Base-by-base conservation (phyloP, 2,797 vertebrate species). In the Astyanax mexicanus region DNA sequence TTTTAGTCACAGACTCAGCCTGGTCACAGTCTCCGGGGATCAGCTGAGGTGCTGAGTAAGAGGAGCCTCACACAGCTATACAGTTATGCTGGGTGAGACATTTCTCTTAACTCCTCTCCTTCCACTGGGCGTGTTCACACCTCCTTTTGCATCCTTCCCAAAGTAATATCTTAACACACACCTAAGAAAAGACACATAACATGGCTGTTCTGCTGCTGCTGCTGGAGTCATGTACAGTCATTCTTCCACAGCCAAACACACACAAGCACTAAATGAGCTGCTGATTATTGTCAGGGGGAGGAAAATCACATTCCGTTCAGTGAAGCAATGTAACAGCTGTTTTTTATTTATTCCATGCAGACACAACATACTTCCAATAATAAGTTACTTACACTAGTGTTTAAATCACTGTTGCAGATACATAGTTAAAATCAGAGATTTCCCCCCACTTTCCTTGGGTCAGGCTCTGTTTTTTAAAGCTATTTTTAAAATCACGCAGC, bases 1-100 rank as follows among this genome's bases (percentile, higher is more conserved):
- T 32, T 67, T 49, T 69, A 55, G 29, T 42, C 38, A 52, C 45
- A 69, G 32, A 69, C 45, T 69, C 57, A 40, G 21, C 9, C 37
- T 23, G 35, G 51, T 37, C 37, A 47, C 2, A 67, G 40, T 42
- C 51, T 42, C 9, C 6, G 0, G 11, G 47, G 27, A 54, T 32
- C 17, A 19, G 19, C 51, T 52, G 47, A 52, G 10, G 9, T 42
- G 37, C 7, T 13, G 37, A 64, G 58, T 32, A 40, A 45, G 6
- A 51, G 21, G 2, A 0, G 1, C 10, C 51, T 21, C n/a, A 66
- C 27, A 44, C 37, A 32, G 29, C n/a, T n/a, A n/a, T n/a, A n/a
- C 29, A n/a, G 11, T 45, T 55, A 21, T 19, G 7, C 35, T 29
- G 40, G 12, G 0, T 40, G 42, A 17, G 42, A 25, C 29, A 10